phyloP scores from a whole-genome alignment of 2,797 vertebrate genomes.

The Staurois parvus region DNA sequence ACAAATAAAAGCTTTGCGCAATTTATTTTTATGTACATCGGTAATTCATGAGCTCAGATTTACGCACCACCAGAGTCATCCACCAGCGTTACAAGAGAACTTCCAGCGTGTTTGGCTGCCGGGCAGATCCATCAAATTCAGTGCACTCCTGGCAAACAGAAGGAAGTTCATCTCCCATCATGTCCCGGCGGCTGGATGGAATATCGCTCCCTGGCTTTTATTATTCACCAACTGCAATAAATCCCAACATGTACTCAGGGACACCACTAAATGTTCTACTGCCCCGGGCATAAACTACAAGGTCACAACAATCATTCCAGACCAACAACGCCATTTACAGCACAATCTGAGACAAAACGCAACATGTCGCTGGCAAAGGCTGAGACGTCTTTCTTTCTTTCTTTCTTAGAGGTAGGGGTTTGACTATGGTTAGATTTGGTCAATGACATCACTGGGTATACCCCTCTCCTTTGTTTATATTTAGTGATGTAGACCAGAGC shows the following conservation, averaged over 20 bases:
- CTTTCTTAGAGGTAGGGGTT: no score
- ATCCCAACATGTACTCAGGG: neutral
- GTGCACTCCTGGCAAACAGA: conserved; percentile 14
- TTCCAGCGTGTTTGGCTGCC: neutral
- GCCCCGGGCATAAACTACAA: neutral
- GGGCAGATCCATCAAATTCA: neutral
- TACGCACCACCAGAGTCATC: neutral
- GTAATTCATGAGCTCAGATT: neutral
- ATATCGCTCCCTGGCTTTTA: neutral
- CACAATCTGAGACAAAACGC: no score
- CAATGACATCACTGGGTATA: no score
- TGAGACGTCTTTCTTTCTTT: no score
- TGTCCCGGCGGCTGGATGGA: neutral
- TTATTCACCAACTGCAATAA: neutral
- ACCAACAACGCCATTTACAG: no score
- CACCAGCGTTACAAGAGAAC: neutral
- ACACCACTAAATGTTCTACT: neutral
- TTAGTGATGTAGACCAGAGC: no score
- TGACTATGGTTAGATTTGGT: no score
- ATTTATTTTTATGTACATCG: neutral
- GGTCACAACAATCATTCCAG: neutral
- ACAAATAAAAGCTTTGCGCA: neutral
- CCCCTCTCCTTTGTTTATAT: no score
- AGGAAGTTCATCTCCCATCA: conserved; percentile 14
- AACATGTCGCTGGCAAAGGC: no score